Percentiles rank a stretch among this genome's conserved stretches.
Conservation (phyloP, 2,797 vertebrate species). For the Chelon auratus region DNA sequence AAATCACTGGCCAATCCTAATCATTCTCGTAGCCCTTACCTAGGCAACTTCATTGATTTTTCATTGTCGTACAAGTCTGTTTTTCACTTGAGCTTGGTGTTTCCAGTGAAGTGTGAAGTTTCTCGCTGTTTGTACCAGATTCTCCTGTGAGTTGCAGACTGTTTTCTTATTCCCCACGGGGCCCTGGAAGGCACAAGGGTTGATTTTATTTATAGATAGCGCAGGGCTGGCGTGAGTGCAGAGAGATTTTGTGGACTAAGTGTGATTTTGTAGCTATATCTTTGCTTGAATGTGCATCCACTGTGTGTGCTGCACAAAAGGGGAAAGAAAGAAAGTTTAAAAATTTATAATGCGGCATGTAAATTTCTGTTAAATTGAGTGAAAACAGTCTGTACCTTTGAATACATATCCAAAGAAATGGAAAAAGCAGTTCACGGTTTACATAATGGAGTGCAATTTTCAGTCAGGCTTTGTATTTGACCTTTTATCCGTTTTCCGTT, state of each 20-base stretch:
- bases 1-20: conserved; percentile 54
- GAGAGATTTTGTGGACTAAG: conserved; percentile 48
- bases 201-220: conserved; percentile 75
- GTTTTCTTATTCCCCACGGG: conserved; percentile 65
- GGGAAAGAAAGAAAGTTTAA: neutral
- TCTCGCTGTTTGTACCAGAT: conserved; percentile 67
- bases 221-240: conserved; percentile 53
- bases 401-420: conserved; percentile 24
- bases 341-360: neutral
- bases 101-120: conserved; percentile 70
- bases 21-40: conserved; percentile 33
- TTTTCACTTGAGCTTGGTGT: conserved; percentile 59
- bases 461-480: conserved; percentile 23
- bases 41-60: conserved; percentile 71
- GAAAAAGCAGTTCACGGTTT: conserved; percentile 31
- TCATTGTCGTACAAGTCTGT: conserved; percentile 71
- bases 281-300: conserved; percentile 3
- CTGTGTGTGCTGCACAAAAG: conserved; percentile 1
- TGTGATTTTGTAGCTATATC: conserved; percentile 40
- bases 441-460: conserved; percentile 36
- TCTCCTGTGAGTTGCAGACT: conserved; percentile 67
- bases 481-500: conserved; percentile 29
- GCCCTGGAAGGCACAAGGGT: conserved; percentile 52
- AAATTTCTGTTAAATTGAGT: neutral
- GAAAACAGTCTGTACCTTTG: neutral